Evolutionary conservation across 2,113 vertebrate genomes (phyloP).

Genomic region (Lampris megalopsis): DNA sequence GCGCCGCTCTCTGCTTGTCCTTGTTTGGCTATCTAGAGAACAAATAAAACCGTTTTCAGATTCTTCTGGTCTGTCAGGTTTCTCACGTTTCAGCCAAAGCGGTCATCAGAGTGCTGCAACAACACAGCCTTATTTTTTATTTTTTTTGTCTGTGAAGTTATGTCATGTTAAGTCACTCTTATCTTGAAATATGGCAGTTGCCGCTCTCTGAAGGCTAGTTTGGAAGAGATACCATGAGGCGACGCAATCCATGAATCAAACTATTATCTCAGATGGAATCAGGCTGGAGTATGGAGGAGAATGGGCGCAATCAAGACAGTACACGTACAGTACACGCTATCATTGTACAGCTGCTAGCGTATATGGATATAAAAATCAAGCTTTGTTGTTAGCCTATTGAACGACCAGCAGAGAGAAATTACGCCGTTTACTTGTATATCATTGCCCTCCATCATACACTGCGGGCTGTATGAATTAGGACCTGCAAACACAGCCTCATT

Average conservation of each 20-base stretch:
- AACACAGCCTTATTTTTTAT: constrained; percentile 18
- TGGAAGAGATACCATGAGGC: constrained; percentile 25
- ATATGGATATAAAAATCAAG: constrained; percentile 56
- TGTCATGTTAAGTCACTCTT: constrained; percentile 30
- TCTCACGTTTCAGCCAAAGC: neutral
- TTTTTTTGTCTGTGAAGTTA: constrained; percentile 32
- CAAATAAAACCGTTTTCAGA: constrained; percentile 5
- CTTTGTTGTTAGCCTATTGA: constrained; percentile 67
- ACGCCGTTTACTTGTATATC: constrained; percentile 78
- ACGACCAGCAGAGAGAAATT: constrained; percentile 65
- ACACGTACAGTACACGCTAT: constrained; percentile 16
- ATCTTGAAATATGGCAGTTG: constrained; percentile 29
- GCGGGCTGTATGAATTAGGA: constrained; percentile 79
- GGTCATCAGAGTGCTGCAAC: constrained; percentile 11
- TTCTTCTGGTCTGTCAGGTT: constrained; percentile 9
- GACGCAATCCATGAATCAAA: constrained; percentile 32
- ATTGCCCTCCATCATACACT: constrained; percentile 80
- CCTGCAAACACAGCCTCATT: constrained; percentile 70
- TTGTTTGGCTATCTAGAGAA: constrained; percentile 43
- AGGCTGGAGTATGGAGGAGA: neutral
- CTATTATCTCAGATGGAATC: constrained; percentile 38
- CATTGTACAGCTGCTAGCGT: constrained; percentile 23
- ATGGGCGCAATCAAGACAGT: constrained; percentile 1
- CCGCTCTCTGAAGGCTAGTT: constrained; percentile 23
- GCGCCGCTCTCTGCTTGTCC: constrained; percentile 55